Percentiles rank a stretch among this genome's conserved stretches.
Conservation (phyloP, 2,888 invertebrate genomes). For the Hylaea fasciaria region DNA sequence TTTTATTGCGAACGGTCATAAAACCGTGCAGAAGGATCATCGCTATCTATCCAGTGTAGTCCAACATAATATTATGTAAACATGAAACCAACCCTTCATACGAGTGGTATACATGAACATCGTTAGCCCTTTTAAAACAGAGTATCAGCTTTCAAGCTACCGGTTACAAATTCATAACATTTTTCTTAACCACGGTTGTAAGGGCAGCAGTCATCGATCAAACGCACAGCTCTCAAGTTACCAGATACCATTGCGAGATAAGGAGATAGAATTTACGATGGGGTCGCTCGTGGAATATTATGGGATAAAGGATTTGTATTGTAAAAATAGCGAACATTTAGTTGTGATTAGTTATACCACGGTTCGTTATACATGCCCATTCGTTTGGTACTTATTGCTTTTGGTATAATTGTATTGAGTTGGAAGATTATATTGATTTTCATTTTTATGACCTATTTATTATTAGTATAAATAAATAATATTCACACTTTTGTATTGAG, state of each 20-base stretch:
- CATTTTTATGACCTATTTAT: no score
- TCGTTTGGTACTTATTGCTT: no score
- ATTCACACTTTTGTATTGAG: no score
- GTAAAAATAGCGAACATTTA: background rate
- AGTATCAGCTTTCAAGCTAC: constrained; percentile 26
- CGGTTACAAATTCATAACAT: constrained; percentile 55
- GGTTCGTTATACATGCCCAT: background rate
- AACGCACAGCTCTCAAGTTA: constrained; percentile 61
- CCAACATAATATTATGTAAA: no score
- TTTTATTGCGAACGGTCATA: no score
- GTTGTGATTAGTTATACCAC: background rate
- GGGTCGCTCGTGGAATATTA: constrained; percentile 46
- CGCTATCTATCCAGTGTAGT: no score
- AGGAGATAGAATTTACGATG: constrained; percentile 72
- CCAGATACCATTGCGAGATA: constrained; percentile 68
- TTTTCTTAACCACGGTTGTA: constrained; percentile 42
- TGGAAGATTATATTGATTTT: no score
- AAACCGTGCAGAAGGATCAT: no score
- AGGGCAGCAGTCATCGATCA: constrained; percentile 54
- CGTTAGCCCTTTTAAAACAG: constrained; percentile 18
- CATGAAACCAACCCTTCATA: constrained; percentile 3
- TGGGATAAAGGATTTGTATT: constrained; percentile 17
- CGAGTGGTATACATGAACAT: constrained; percentile 8
- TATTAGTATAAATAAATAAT: no score
- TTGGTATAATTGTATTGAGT: no score